Conservation (phyloP, 2,113 vertebrate species). For the Hirundichthys speculiger region DNA sequence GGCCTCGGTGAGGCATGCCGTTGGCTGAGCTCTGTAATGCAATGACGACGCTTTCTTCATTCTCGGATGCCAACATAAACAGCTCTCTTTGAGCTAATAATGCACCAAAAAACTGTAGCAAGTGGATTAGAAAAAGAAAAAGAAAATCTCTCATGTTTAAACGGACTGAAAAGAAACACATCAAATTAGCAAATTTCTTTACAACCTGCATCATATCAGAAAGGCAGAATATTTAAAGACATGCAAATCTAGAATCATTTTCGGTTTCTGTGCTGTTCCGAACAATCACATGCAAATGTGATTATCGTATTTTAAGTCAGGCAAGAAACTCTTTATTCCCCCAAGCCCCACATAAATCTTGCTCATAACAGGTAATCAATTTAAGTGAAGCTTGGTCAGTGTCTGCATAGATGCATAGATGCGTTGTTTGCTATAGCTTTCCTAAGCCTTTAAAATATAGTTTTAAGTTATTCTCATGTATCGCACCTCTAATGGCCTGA, state of each 20-base stretch:
- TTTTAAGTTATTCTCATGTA: slow-evolving; percentile 13
- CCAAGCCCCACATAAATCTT: too few relatives aligned
- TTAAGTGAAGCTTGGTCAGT: neutral
- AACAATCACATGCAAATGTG: too few relatives aligned
- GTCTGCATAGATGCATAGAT: neutral
- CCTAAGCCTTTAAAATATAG: neutral
- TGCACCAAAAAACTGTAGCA: neutral
- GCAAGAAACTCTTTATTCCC: neutral
- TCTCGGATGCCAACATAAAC: too few relatives aligned
- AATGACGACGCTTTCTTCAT: too few relatives aligned
- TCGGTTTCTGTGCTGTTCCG: too few relatives aligned
- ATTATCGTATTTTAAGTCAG: neutral
- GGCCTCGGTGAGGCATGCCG: slow-evolving; percentile 17
- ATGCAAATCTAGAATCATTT: slow-evolving; percentile 19
- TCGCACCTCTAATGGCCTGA: slow-evolving; percentile 25
- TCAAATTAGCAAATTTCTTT: slow-evolving; percentile 20
- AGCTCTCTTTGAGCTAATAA: too few relatives aligned
- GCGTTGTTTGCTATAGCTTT: neutral
- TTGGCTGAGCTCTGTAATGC: neutral
- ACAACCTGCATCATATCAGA: slow-evolving; percentile 1
- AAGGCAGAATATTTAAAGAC: slow-evolving; percentile 4
- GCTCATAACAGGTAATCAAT: neutral
- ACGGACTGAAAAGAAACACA: slow-evolving; percentile 4
- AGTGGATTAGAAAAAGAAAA: slow-evolving; percentile 17
- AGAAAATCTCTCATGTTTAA: slow-evolving; percentile 19